Percentiles rank a stretch among this genome's conserved stretches.
Evolutionary conservation across 2,888 invertebrate species (phyloP).

Genomic region (Galerucella nymphaeae): DNA sequence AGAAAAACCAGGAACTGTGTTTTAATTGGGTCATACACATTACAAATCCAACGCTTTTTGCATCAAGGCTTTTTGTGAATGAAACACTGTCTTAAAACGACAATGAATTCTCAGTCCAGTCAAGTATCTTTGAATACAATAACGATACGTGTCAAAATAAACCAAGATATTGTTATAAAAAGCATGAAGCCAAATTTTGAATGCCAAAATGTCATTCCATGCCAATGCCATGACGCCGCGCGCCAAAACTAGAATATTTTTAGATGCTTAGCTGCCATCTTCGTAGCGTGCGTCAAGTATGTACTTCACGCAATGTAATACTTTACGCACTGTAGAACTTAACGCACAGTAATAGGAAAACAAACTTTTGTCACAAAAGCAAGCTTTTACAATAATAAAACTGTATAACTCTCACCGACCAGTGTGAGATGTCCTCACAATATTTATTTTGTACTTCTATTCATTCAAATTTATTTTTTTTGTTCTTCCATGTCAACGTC

Average conservation of each 20-base stretch:
- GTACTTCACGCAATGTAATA: no score
- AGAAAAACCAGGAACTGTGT: constrained; percentile 37
- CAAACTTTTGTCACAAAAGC: no score
- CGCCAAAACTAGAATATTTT: no score
- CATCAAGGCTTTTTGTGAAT: constrained; percentile 36
- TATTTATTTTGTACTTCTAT: constrained; percentile 5
- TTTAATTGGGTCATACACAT: constrained; percentile 29
- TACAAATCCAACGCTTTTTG: constrained; percentile 32
- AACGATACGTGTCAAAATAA: constrained; percentile 6
- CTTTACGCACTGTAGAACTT: no score
- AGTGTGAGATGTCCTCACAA: not conserved
- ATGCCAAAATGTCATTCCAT: no score
- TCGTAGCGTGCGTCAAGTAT: no score
- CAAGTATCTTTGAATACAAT: not conserved
- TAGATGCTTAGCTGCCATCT: no score
- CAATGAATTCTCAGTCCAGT: not conserved
- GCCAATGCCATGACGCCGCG: no score
- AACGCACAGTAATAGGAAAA: no score
- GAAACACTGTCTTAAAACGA: constrained; percentile 30
- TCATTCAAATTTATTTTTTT: constrained; percentile 8
- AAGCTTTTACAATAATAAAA: no score
- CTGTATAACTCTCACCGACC: not conserved
- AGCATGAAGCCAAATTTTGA: no score
- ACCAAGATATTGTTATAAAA: not conserved
- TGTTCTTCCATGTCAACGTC: constrained; percentile 33